Conservation (phyloP, 2,797 vertebrate genomes). For the Sitta carolinensis region DNA sequence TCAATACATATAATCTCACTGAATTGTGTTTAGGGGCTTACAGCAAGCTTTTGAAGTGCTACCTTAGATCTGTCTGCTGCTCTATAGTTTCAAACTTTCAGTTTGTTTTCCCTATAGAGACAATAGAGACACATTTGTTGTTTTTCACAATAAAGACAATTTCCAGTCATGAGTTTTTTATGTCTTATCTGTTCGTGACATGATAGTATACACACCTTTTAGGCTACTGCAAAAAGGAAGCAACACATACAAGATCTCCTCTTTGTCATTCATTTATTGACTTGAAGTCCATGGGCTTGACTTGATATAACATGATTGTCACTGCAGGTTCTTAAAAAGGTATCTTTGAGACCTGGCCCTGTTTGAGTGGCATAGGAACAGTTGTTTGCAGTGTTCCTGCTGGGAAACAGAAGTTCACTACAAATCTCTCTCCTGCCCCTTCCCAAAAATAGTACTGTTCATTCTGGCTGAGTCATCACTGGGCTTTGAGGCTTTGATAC, state of each 20-base stretch:
- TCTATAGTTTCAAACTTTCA: not conserved
- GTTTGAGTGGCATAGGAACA: not conserved
- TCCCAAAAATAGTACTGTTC: not conserved
- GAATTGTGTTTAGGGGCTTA: not conserved
- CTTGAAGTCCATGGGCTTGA: not conserved
- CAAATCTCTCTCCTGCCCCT: not conserved
- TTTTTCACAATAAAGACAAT: not conserved
- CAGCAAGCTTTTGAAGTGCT: not conserved
- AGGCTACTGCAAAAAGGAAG: not conserved
- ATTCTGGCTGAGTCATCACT: not conserved
- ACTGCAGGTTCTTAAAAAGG: not conserved
- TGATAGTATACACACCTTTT: not conserved
- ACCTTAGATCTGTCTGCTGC: not conserved
- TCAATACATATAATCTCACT: not conserved
- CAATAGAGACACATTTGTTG: no score
- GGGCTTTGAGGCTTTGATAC: not conserved
- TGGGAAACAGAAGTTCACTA: not conserved
- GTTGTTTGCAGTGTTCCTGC: not conserved
- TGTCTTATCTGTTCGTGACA: not conserved
- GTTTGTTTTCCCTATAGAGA: not conserved
- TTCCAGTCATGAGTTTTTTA: not conserved
- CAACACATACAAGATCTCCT: not conserved
- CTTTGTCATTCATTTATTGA: not conserved
- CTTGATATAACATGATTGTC: not conserved
- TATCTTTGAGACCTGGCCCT: not conserved